phyloP scores from a whole-genome alignment of 2,113 vertebrate genomes.

The Archilochus colubris region DNA sequence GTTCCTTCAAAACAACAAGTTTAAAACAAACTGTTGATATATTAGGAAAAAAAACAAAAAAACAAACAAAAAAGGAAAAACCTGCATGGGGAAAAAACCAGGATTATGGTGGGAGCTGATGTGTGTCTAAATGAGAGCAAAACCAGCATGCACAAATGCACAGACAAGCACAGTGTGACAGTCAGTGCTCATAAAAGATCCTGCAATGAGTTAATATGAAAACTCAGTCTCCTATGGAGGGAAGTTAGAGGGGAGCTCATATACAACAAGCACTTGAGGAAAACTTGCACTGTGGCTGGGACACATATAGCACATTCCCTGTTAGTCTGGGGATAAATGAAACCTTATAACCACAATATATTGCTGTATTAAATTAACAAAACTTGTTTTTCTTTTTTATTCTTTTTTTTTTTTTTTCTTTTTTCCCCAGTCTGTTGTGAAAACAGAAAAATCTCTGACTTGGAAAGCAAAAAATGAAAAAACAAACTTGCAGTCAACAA shows the following conservation, averaged over 20 bases:
- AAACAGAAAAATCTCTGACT: not conserved
- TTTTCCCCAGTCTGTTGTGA: not conserved
- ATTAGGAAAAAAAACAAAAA: not conserved
- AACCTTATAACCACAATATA: conserved; percentile 23
- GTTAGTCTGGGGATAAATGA: conserved; percentile 23
- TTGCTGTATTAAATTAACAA: not conserved
- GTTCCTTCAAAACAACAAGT: not conserved
- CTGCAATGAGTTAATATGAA: conserved; percentile 34
- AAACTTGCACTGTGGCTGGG: not conserved
- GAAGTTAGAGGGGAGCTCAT: conserved; percentile 11
- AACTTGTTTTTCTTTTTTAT: not conserved
- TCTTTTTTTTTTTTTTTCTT: not conserved
- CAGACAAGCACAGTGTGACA: conserved; percentile 27
- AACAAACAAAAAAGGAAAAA: not conserved
- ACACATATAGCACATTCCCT: not conserved
- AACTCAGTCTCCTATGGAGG: conserved; percentile 15
- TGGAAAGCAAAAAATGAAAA: not conserved
- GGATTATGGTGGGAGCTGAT: not conserved
- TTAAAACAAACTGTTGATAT: conserved; percentile 29
- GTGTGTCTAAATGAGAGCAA: not conserved
- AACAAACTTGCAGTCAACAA: not conserved
- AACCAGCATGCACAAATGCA: conserved; percentile 11
- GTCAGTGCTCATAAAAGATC: conserved; percentile 26
- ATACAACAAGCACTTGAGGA: not conserved
- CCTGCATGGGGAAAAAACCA: not conserved